These are phyloP conservation scores for Drosophila buzzatii DNA, from an alignment of 2,888 invertebrate species.

Conservation along the genomic window DNA sequence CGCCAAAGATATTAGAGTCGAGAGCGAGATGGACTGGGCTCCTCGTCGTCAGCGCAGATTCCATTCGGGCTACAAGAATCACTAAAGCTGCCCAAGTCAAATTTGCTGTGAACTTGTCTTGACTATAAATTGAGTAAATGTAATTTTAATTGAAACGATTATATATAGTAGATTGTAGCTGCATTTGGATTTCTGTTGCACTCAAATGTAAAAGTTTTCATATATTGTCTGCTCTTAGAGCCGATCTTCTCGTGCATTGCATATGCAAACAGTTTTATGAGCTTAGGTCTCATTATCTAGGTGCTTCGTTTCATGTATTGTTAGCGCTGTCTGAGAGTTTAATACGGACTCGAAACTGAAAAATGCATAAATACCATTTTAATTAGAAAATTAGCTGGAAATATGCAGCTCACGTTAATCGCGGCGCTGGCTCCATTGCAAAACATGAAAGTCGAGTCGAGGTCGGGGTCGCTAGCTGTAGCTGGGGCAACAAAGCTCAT, in stretches of 20 bases:
- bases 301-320: conserved; percentile 13
- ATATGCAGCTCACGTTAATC: conserved; percentile 86
- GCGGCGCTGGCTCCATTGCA: conserved; percentile 59
- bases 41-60: not conserved
- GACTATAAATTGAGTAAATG: not conserved
- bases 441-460: conserved; percentile 56
- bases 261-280: conserved; percentile 31
- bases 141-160: not conserved
- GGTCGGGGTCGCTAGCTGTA: conserved; percentile 3
- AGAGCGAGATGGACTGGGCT: not conserved
- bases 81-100: not conserved
- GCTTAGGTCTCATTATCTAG: not conserved
- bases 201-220: not conserved
- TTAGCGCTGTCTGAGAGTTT: conserved; percentile 45
- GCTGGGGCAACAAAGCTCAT: conserved; percentile 56
- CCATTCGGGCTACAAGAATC: not conserved
- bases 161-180: not conserved
- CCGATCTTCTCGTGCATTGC: conserved; percentile 14
- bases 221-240: not conserved
- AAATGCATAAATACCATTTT: conserved; percentile 85
- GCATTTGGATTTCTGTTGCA: too few species aligned
- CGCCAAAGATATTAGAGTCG: not conserved
- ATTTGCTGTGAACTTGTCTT: not conserved
- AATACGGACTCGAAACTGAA: conserved; percentile 71
- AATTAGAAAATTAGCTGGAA: conserved; percentile 86